Percentiles rank a stretch among this genome's conserved stretches.
These are phyloP conservation scores for Acleris literana DNA, from an alignment of 2,888 invertebrate genomes.

Conservation along the genomic window DNA sequence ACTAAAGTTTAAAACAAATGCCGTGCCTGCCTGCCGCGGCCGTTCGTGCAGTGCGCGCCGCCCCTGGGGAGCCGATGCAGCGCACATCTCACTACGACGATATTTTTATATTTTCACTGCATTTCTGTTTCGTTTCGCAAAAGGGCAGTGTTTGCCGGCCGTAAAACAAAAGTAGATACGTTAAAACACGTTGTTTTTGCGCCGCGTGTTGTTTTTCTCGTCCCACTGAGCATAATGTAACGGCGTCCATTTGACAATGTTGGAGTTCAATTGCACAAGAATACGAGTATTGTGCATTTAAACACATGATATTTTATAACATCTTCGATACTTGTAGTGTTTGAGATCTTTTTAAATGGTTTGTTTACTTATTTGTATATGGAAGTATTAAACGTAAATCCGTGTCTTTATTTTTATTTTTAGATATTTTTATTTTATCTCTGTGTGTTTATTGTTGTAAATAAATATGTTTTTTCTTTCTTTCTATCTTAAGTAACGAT, in stretches of 20 bases:
- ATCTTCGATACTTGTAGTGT: too few species aligned
- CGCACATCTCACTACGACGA: constrained; percentile 61
- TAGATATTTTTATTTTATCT: too few species aligned
- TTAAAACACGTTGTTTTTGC: constrained; percentile 47
- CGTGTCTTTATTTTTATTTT: too few species aligned
- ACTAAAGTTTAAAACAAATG: too few species aligned
- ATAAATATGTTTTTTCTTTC: too few species aligned
- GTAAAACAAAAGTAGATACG: constrained; percentile 63
- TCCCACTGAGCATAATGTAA: constrained; percentile 25
- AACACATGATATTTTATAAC: background rate
- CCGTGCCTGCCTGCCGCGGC: too few species aligned
- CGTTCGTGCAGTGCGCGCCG: constrained; percentile 43
- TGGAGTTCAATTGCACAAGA: constrained; percentile 16
- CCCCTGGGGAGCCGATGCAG: constrained; percentile 60
- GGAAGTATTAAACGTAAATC: too few species aligned
- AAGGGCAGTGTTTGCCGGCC: constrained; percentile 60
- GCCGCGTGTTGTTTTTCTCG: constrained; percentile 29
- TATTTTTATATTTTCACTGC: constrained; percentile 72
- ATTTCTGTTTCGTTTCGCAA: constrained; percentile 60
- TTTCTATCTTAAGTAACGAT: too few species aligned
- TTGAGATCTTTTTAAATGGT: too few species aligned
- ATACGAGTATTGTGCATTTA: background rate
- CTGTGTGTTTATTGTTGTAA: too few species aligned
- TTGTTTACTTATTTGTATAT: too few species aligned
- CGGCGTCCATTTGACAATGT: constrained; percentile 25